Conservation (phyloP, 92 coral and sea anemone genomes). For the Pocillopora meandrina region DNA sequence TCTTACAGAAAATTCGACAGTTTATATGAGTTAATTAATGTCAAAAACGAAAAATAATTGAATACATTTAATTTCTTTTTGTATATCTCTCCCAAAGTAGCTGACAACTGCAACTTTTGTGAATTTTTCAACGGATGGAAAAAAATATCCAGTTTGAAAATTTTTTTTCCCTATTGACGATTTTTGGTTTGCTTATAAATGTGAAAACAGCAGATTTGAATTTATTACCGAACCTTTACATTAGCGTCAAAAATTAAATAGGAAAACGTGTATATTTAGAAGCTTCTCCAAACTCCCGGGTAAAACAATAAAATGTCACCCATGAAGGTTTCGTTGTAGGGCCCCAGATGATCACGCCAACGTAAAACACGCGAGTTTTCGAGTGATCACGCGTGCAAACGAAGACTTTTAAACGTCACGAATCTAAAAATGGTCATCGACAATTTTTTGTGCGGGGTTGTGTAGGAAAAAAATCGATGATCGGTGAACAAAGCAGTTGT, state of each 20-base stretch:
- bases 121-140: neutral
- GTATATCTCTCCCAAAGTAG: neutral
- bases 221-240: no score
- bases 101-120: neutral
- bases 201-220: neutral
- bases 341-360: no score
- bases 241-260: no score
- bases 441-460: no score
- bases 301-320: neutral
- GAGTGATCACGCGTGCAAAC: no score
- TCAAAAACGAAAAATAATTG: neutral
- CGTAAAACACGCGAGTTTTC: no score
- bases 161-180: neutral
- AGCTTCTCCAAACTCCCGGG: neutral
- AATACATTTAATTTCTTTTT: neutral
- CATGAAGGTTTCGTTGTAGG: no score
- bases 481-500: no score
- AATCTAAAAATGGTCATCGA: no score
- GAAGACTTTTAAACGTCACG: no score
- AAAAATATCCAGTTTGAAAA: neutral
- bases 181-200: neutral
- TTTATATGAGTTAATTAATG: neutral
- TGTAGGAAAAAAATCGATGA: no score
- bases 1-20: conserved; percentile 6
- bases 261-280: no score